Evolutionary conservation across 1,140 invertebrate genomes (phyloP).

Genomic region (Drosophila azteca): DNA sequence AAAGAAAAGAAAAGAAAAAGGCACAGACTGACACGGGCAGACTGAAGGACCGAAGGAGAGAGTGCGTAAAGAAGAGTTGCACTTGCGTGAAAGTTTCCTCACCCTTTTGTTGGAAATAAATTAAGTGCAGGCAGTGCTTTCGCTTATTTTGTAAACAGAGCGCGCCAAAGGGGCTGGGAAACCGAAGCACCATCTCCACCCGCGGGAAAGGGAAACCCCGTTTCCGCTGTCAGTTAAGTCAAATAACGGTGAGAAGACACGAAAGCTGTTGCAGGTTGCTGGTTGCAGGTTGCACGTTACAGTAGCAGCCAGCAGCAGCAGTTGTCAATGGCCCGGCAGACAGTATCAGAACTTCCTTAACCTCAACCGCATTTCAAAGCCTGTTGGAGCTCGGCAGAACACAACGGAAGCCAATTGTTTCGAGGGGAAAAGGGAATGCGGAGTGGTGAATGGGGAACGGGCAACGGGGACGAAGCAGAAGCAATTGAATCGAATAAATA

Average conservation of each 20-base stretch:
- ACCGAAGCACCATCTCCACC: neutral
- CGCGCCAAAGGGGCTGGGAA: neutral
- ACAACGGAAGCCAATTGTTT: constrained; percentile 54
- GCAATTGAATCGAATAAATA: too few relatives aligned
- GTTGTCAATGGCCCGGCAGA: constrained; percentile 64
- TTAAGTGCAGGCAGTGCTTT: constrained; percentile 77
- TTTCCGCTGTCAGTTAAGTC: constrained; percentile 69
- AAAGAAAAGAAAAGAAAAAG: constrained; percentile 10
- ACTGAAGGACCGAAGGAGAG: constrained; percentile 4
- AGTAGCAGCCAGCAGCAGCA: constrained; percentile 1
- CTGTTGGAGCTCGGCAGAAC: constrained; percentile 2
- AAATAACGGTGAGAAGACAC: constrained; percentile 59
- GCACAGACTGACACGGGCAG: neutral
- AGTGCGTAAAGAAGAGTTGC: constrained; percentile 73
- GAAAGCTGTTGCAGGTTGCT: constrained; percentile 41
- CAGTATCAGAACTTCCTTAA: constrained; percentile 47
- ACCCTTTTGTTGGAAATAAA: constrained; percentile 76
- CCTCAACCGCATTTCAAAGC: constrained; percentile 14
- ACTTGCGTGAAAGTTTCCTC: constrained; percentile 72
- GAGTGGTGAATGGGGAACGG: too few relatives aligned
- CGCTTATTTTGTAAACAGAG: constrained; percentile 77
- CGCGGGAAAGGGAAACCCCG: constrained; percentile 1
- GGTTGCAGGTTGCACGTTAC: constrained; percentile 25
- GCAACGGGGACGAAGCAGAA: too few relatives aligned
- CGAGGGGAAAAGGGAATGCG: neutral